Evolutionary conservation across 2,888 invertebrate genomes (phyloP).

Genomic region (Melinaea marsaeus): DNA sequence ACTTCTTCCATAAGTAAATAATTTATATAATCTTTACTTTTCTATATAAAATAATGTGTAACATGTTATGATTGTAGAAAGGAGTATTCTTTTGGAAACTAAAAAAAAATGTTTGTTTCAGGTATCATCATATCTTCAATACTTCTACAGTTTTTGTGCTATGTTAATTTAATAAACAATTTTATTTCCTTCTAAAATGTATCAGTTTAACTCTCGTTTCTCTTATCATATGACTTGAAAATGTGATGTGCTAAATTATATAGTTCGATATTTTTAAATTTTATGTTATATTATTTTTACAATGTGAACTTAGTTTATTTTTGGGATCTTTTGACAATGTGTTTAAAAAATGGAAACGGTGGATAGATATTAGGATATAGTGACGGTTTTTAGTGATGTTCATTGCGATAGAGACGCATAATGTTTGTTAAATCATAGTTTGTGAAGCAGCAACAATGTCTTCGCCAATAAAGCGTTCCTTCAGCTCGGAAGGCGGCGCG

Average conservation of each 20-base stretch:
- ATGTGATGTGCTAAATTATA: constrained; percentile 3
- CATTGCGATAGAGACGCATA: constrained; percentile 48
- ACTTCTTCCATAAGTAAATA: not conserved
- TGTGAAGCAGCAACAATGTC: constrained; percentile 46
- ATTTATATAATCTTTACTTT: too few relatives aligned
- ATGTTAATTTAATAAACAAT: too few relatives aligned
- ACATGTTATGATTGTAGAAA: too few relatives aligned
- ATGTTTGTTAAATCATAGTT: constrained; percentile 26
- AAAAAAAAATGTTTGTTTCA: constrained; percentile 36
- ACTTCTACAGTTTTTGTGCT: too few relatives aligned
- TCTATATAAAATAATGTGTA: too few relatives aligned
- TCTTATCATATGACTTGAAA: constrained; percentile 13
- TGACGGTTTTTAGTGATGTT: constrained; percentile 19
- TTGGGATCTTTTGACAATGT: constrained; percentile 5
- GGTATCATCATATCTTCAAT: constrained; percentile 23
- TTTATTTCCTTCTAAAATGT: constrained; percentile 4
- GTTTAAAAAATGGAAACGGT: constrained; percentile 9
- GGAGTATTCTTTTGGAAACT: too few relatives aligned
- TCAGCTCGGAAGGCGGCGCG: constrained; percentile 79
- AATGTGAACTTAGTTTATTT: constrained; percentile 16
- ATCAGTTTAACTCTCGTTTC: constrained; percentile 1
- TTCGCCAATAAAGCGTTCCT: constrained; percentile 80
- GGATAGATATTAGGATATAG: constrained; percentile 10
- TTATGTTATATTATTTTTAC: constrained; percentile 7
- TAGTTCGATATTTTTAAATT: not conserved